Base-by-base conservation (phyloP, 1,140 invertebrate species). In the Papilio aristodemus region DNA sequence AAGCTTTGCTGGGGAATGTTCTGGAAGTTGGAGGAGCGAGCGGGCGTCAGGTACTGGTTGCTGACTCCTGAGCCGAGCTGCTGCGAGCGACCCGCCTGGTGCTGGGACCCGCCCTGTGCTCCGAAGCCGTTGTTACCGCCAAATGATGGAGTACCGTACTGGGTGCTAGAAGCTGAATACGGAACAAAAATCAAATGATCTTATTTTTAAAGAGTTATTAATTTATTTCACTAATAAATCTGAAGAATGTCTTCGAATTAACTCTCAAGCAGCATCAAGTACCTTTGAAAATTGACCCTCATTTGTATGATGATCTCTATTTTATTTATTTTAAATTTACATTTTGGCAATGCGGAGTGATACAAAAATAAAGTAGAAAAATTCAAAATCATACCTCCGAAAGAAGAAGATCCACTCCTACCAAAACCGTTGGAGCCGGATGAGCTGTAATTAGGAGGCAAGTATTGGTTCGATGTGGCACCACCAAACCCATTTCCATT, bases 21-120 rank as follows among this genome's bases (percentile, higher is more conserved):
- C 63, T 90, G 81, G 70, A 74, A 75, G 57, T 36, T 74, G 36
- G 70, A 75, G 36, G 76, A 68, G 17, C 70, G 13, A 43, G 79
- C 82, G 1, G 87, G 86, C 4, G 86, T 76, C 22, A 87, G 74
- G 78, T 91, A 89, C 68, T 91, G 88, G 32, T 83, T 80, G 72
- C 76, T 85, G 69, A 77, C 68, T 13, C 79, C 75, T 10, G 69
- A 71, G 64, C 76, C 75, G 50, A 54, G 10, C 38, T 71, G 60
- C 41, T 74, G 70, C 8, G 10, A 37, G 22, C 19, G 43, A 41
- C 13, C 27, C 8, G 14, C 7, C 19, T 38, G 17, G 38, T 27
- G 25, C 14, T 41, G 60, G n/a, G 38, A 39, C 10, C 36, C 17
- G 17, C 14, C 17, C 38, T 41, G 14, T 22, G 38, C 14, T 19